Conservation (phyloP, 23 tunicate genomes). For the Aplidium turbinatum region DNA sequence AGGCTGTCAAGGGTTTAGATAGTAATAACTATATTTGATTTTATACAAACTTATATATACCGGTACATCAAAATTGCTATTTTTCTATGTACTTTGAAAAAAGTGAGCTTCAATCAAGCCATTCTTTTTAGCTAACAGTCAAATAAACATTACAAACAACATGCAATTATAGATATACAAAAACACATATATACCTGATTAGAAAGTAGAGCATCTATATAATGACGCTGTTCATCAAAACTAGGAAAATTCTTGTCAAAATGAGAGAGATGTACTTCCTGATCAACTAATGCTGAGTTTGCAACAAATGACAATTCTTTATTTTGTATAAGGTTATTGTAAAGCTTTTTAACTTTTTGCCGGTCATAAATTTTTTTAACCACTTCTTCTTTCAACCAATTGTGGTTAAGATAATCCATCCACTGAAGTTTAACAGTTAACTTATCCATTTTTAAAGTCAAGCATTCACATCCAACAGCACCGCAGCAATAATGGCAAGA, state of each 20-base stretch:
- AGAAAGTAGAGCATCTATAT: conserved; percentile 45
- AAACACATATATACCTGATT: conserved; percentile 56
- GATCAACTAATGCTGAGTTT: conserved; percentile 35
- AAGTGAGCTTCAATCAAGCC: background rate
- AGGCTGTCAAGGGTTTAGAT: no score
- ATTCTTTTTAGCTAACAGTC: background rate
- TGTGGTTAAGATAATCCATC: conserved; percentile 63
- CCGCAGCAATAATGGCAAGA: no score
- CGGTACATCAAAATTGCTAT: no score
- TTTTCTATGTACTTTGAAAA: background rate
- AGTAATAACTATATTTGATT: no score
- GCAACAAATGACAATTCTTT: conserved; percentile 63
- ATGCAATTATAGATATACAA: conserved; percentile 1
- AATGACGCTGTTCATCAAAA: conserved; percentile 77
- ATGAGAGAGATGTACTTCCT: conserved; percentile 48
- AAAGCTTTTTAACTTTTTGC: conserved; percentile 34
- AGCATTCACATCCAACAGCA: no score
- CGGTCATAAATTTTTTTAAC: conserved; percentile 27
- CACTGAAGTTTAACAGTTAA: conserved; percentile 50
- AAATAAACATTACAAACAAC: background rate
- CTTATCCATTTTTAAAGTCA: conserved; percentile 38
- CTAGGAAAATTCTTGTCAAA: conserved; percentile 63
- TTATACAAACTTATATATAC: no score
- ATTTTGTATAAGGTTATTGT: conserved; percentile 44
- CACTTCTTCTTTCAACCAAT: conserved; percentile 54